phyloP scores from a whole-genome alignment of 2,113 vertebrate species.

The Hipposideros armiger region DNA sequence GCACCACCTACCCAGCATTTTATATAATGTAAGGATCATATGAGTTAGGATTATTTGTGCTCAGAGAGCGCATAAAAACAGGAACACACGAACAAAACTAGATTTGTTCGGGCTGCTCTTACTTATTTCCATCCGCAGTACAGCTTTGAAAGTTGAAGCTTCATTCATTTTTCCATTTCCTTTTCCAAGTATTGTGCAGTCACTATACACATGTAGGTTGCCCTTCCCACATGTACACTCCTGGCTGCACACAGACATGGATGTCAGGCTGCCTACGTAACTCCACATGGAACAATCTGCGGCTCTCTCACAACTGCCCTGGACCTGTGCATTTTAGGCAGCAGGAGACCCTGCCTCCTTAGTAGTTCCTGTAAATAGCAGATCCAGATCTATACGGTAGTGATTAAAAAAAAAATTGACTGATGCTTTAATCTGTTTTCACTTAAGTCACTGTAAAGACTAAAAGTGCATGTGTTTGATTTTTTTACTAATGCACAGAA shows the following conservation, averaged over 20 bases:
- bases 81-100: not conserved
- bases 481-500: not conserved
- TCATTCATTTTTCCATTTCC: not conserved
- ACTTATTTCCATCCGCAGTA: not conserved
- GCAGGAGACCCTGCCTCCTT: conserved; percentile 4
- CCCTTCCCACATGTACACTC: not conserved
- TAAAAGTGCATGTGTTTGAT: conserved; percentile 6
- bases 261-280: conserved; percentile 20
- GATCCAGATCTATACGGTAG: not conserved
- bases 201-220: not conserved
- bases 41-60: not conserved
- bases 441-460: not conserved
- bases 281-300: not conserved
- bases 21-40: not conserved
- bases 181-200: not conserved
- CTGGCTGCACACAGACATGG: not conserved
- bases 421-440: conserved; percentile 16
- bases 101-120: not conserved
- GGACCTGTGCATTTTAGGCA: not conserved
- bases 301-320: not conserved
- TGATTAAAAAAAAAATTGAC: not conserved
- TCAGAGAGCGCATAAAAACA: not conserved
- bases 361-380: conserved; percentile 3
- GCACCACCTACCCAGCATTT: not conserved
- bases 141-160: not conserved